Base-by-base conservation (phyloP, 53 echinoderm and acorn worm genomes). In the Astropecten irregularis region DNA sequence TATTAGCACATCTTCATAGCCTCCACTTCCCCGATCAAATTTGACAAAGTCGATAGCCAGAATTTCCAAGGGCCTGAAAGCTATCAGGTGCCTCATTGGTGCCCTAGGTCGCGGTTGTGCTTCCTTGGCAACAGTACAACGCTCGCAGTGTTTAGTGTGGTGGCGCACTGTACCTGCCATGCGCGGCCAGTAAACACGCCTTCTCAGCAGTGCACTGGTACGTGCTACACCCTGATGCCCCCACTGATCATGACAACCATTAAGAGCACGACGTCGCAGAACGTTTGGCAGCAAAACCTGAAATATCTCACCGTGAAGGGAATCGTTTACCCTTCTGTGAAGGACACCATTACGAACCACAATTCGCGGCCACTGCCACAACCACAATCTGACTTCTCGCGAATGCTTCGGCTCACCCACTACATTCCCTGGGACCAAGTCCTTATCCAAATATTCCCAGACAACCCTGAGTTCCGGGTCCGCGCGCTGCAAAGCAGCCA, bases 1-100 rank as follows among this genome's bases (percentile, higher is more conserved):
- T 9, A 91, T 65, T 2, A 91, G 68, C 3, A 91, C 86, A 84
- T 91, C 88, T 31, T 91, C 88, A 7, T 52, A 62, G n/a, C n/a
- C 15, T 77, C 77, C 60, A 56, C 66, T 1, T 20, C 52, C 18
- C 73, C 66, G 40, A 11, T 91, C 87, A 6, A 87, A 39, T 14
- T 88, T 52, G n/a, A 87, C 88, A 53, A 87, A 87, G 30, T 91
- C 91, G 25, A 87, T 83, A 20, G 91, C 91, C 8, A 91, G 69
- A 10, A 91, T 69, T 21, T 91, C 91, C 30, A 87, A 38, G 2
- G 91, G 91, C 23, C 69, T 62, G 33, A 44, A 82, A 22, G 86
- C 90, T 22, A 51, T n/a, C n/a, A n/a, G n/a, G n/a, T n/a, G n/a
- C n/a, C n/a, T n/a, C n/a, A n/a, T n/a, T n/a, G 54, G 18, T 77